Base-by-base conservation (phyloP, 2,888 invertebrate species). In the Aphrophora alni region DNA sequence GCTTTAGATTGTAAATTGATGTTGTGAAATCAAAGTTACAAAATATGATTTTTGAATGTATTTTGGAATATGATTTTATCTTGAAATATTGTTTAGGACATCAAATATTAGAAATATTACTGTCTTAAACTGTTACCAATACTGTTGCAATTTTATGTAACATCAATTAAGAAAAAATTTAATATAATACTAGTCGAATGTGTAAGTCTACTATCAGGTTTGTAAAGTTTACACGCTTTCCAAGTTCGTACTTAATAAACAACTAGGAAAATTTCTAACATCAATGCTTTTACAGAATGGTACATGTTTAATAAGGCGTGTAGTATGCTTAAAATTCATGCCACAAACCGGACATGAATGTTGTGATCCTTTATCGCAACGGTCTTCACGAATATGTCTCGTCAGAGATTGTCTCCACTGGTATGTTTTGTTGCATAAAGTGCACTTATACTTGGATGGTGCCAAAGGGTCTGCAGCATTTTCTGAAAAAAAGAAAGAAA, bases 391-490 rank as follows among this genome's bases (percentile, higher is more conserved):
- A 21, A 89, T 86, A 84, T 91, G 90, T 8, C 90, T 86, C 0
- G 88, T 88, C 27, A 91, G 86, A 59, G 90, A 90, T 79, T 89
- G 89, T 84, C 90, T 90, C 86, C 90, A 88, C 14, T 88, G 88
- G 91, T 96, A 96, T 86, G 93, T 92, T 90, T 95, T 96, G 84
- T 94, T 94, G 88, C 96, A 96, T 33, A 83, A 75, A 26, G 83
- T 81, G 38, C 85, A 85, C 25, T 82, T 83, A 74, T 81, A 81
- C 68, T 78, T 78, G 59, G 69, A 68, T 3, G 77, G 38, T 38
- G 70, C 70, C 24, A 77, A 38, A 4, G 77, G 33, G 28, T 76
- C 76, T 10, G 21, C 59, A 59, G 59, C 59, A 21, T 59, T 59
- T 21, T 21, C 59, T 59, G 59, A 59, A 59, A 59, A 59, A n/a